Base-by-base conservation (phyloP, 1,140 invertebrate species). In the Lepidostoma basale region DNA sequence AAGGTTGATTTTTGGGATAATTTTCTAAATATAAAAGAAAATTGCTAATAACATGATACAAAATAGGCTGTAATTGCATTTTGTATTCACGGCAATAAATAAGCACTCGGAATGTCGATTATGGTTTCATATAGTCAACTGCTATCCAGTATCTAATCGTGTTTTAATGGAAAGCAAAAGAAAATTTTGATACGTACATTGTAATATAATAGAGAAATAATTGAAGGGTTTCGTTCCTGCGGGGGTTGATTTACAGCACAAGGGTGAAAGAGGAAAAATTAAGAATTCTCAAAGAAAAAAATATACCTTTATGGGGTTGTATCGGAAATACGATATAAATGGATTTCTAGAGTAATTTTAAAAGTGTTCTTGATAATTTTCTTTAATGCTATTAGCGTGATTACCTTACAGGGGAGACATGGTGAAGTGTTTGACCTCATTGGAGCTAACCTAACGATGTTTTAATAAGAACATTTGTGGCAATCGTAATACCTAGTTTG, bases 151-250 rank as follows among this genome's bases (percentile, higher is more conserved):
- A 30, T 64, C 62, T 64, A 72, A 72, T 72, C 60, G 70, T 25
- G 30, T 68, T 72, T 68, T 72, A 72, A 72, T 72, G 70, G 42
- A 42, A 36, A 54, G 14, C 49, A 8, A 62, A 67, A 23, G 23
- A 67, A 72, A 65, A 68, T 72, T 72, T 72, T 62, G 69, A 68
- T 68, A 72, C 54, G 45, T 63, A 33, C 59, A 68, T 62, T 47
- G 70, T 72, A 72, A 72, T 72, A 59, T 72, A 72, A 72, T 72
- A 59, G 62, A 67, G 58, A 68, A 72, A 72, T 72, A 72, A 72
- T 72, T 72, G 36, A 62, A 59, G 67, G 70, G 62, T 72, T 67
- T 69, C 67, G 66, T 60, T 66, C 28, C 52, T 16, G 36, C 23
- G 30, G 33, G 42, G 62, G 36, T 63, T 72, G 70, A 72, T 72